phyloP scores from a whole-genome alignment of 92 coral and sea anemone species.

The Epizoanthus fatuus region DNA sequence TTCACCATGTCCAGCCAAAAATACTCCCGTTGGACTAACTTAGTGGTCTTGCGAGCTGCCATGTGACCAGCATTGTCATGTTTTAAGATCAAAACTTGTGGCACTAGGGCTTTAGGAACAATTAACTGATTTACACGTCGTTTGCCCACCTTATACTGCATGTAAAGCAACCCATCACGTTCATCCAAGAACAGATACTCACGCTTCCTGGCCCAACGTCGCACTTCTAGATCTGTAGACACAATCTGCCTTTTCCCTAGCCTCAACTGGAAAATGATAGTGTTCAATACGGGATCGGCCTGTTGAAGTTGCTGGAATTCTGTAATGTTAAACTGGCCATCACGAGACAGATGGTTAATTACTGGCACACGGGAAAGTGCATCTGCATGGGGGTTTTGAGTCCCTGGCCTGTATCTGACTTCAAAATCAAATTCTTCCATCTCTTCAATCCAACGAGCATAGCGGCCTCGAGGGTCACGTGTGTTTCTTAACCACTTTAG shows the following conservation, averaged over 20 bases:
- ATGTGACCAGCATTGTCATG: conserved; percentile 65
- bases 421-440: conserved; percentile 55
- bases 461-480: conserved; percentile 66
- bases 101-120: conserved; percentile 39
- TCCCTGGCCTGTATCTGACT: conserved; percentile 41
- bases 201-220: conserved; percentile 38
- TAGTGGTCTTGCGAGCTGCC: conserved; percentile 55
- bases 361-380: conserved; percentile 55
- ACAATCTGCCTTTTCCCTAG: too few relatives aligned
- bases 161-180: conserved; percentile 12
- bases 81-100: conserved; percentile 40
- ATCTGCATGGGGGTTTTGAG: conserved; percentile 66
- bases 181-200: conserved; percentile 13
- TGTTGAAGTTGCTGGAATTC: conserved; percentile 34
- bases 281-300: not conserved
- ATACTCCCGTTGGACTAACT: conserved; percentile 47
- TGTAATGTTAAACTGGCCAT: too few relatives aligned
- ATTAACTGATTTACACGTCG: conserved; percentile 45
- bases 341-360: conserved; percentile 13
- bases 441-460: conserved; percentile 64
- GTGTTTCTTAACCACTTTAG: conserved; percentile 54
- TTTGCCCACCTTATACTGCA: conserved; percentile 47
- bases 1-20: conserved; percentile 53
- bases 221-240: not conserved
- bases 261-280: too few relatives aligned